These are phyloP conservation scores for Trichonephila clavata DNA, from an alignment of 1,140 invertebrate species.

Conservation along the genomic window DNA sequence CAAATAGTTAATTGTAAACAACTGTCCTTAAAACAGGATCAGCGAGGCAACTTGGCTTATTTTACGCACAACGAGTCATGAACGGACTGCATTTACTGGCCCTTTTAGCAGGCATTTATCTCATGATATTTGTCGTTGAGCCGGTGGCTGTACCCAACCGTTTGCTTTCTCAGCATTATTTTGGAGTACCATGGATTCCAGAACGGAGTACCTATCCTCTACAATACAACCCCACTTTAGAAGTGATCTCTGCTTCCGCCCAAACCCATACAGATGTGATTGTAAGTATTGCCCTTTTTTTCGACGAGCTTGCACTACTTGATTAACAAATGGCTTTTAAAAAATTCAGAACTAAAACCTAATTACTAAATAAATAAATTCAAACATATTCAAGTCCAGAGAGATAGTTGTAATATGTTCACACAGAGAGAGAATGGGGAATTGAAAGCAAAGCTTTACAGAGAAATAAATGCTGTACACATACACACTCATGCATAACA, in stretches of 20 bases:
- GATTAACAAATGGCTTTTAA: neutral
- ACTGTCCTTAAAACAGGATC: constrained; percentile 62
- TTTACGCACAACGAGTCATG: constrained; percentile 50
- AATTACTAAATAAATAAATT: neutral
- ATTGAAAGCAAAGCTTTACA: no score
- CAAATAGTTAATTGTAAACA: constrained; percentile 11
- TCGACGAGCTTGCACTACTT: neutral
- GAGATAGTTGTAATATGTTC: no score
- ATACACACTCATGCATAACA: no score
- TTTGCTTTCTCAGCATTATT: constrained; percentile 48
- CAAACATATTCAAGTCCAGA: no score
- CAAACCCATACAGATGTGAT: neutral
- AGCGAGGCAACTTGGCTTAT: constrained; percentile 49
- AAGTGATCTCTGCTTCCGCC: neutral
- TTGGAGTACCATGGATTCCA: constrained; percentile 65
- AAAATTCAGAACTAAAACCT: neutral
- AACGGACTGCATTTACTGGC: constrained; percentile 65
- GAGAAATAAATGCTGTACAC: no score
- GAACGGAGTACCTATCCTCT: constrained; percentile 38
- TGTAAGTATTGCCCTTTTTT: neutral
- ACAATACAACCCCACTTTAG: neutral
- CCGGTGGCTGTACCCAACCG: constrained; percentile 68
- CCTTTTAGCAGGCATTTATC: constrained; percentile 66
- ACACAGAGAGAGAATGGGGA: no score
- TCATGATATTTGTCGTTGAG: constrained; percentile 75